phyloP scores from a whole-genome alignment of 1,140 invertebrate genomes.

The Chrysoperla carnea region DNA sequence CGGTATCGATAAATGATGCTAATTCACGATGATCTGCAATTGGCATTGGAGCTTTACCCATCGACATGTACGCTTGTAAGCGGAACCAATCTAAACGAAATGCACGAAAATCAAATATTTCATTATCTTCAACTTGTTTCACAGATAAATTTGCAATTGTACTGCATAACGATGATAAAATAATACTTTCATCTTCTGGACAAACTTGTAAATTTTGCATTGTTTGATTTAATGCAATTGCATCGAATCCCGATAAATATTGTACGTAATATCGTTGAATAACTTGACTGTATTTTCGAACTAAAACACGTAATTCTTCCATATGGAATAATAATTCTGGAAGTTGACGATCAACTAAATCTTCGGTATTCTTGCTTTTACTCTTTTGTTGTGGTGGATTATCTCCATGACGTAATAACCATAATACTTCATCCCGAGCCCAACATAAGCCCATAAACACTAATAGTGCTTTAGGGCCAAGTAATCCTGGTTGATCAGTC shows the following conservation, averaged over 20 bases:
- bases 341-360: slow-evolving; percentile 82
- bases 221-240: slow-evolving; percentile 76
- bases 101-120: slow-evolving; percentile 88
- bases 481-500: slow-evolving; percentile 91
- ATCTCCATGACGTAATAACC: slow-evolving; percentile 90
- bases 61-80: slow-evolving; percentile 86
- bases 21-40: slow-evolving; percentile 77
- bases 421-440: slow-evolving; percentile 90
- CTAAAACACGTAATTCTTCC: slow-evolving; percentile 85
- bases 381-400: slow-evolving; percentile 77
- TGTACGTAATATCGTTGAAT: slow-evolving; percentile 97
- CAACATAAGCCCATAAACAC: slow-evolving; percentile 93
- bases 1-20: slow-evolving; percentile 83
- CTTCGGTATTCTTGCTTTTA: slow-evolving; percentile 73
- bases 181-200: slow-evolving; percentile 88
- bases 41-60: slow-evolving; percentile 62
- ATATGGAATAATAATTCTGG: slow-evolving; percentile 97
- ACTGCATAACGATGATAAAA: slow-evolving; percentile 83
- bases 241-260: slow-evolving; percentile 90
- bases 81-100: slow-evolving; percentile 95
- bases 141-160: slow-evolving; percentile 74
- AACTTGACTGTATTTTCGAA: slow-evolving; percentile 90
- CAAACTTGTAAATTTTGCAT: slow-evolving; percentile 74
- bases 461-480: slow-evolving; percentile 93
- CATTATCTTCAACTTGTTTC: slow-evolving; percentile 94